Evolutionary conservation across 1,140 invertebrate genomes (phyloP), one percentile per base, ranked within the genome.

Genomic region (Cydia strobilella): DNA sequence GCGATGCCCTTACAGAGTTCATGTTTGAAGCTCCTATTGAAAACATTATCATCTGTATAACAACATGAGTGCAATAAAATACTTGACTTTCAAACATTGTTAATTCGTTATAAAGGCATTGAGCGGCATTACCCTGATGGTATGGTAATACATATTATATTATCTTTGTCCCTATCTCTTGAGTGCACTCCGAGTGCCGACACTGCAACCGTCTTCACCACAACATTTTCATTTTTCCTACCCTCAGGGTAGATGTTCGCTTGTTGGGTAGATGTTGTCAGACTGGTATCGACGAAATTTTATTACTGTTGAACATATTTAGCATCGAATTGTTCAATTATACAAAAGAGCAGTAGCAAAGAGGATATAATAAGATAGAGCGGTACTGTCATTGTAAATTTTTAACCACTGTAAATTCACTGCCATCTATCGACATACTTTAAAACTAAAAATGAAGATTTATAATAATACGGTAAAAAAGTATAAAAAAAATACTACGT

Each of bases 201-300:
- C 74, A 54, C 59, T 23, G 76, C 76, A 75, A 79, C 76, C 77
- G 71, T 76, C 25, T 76, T 81, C 79, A 87, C 86, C 86, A 82
- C 88, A 88, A 84, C 83, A 82, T 80, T 84, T 81, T 79, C 71
- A 82, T 80, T 82, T 82, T 80, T 82, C 84, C 76, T 82, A 79
- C 71, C 74, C 75, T 75, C 76, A 77, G 63, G 72, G 78, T 71
- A 75, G 73, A 69, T 69, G 82, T 86, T 86, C 87, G 88, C 88
- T 86, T 88, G 78, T 39, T 72, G 76, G 54, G 35, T 23, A n/a
- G n/a, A n/a, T n/a, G n/a, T 82, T 74, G 80, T 81, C 78, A 39
- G 77, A 83, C 81, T 74, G 76, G 78, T 82, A 85, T 75, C 72
- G 72, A 78, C 79, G 76, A 79, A 81, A 81, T 86, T 86, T 86